A percentile compares a stretch with the other conserved stretches of the same genome.
phyloP scores from a whole-genome alignment of 2,888 invertebrate species.

The Rhaphigaster nebulosa region DNA sequence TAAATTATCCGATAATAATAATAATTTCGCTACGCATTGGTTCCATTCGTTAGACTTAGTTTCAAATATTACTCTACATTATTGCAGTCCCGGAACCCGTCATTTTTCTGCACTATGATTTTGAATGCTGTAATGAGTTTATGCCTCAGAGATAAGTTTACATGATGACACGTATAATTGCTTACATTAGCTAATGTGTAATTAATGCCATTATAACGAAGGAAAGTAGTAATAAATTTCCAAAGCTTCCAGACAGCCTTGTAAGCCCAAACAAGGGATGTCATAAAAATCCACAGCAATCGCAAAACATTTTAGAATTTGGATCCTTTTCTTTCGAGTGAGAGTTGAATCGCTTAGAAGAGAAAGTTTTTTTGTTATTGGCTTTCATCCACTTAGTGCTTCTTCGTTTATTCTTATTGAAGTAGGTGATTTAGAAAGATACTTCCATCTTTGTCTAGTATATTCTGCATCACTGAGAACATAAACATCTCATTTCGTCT shows the following conservation, averaged over 20 bases:
- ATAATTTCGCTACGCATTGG: not conserved
- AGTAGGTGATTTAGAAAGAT: not conserved
- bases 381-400: not conserved
- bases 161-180: not conserved
- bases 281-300: not conserved
- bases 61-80: no score
- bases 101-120: not conserved
- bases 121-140: not conserved
- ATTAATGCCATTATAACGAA: not conserved
- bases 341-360: not conserved
- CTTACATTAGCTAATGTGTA: not conserved
- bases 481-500: not conserved
- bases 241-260: not conserved
- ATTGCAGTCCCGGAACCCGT: not conserved
- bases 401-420: not conserved
- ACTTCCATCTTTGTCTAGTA: not conserved
- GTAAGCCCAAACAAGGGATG: not conserved
- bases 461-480: not conserved
- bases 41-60: not conserved
- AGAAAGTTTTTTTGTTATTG: constrained; percentile 1
- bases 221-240: not conserved
- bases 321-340: not conserved
- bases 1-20: not conserved
- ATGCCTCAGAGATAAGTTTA: not conserved
- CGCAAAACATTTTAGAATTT: not conserved